Evolutionary conservation across 2,888 invertebrate species (phyloP).

Genomic region (Apamea sordens): DNA sequence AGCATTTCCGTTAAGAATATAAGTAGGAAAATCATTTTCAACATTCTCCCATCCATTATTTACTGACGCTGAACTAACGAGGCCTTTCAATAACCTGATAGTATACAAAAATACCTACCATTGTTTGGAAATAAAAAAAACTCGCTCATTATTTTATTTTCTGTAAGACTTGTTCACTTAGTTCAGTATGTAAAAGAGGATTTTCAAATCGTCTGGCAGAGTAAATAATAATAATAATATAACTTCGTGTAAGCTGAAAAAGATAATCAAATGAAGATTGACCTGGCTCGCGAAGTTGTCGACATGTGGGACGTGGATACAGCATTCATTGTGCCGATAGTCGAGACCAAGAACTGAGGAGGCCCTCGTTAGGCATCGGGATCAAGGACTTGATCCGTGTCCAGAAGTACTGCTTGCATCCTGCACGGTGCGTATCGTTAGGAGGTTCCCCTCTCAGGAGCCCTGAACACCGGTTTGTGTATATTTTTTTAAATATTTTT

Average conservation of each 20-base stretch:
- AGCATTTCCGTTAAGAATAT: constrained; percentile 23
- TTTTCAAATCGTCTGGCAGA: neutral
- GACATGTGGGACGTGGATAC: neutral
- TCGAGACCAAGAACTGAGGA: neutral
- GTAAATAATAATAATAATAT: neutral
- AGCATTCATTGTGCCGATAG: neutral
- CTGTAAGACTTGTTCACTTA: neutral
- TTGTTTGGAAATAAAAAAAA: neutral
- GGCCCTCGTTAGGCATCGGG: neutral
- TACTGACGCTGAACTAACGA: constrained; percentile 30
- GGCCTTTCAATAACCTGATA: constrained; percentile 3
- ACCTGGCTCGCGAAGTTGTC: neutral
- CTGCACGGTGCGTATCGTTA: neutral
- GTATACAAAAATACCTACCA: neutral
- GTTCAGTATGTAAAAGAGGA: neutral
- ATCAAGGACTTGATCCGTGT: neutral
- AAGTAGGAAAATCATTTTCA: constrained; percentile 25
- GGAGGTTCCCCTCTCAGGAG: too few species aligned
- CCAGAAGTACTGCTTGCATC: too few species aligned
- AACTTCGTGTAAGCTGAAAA: neutral
- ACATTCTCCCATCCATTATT: constrained; percentile 20
- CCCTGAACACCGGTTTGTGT: too few species aligned
- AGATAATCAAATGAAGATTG: neutral
- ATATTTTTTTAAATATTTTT: too few species aligned
- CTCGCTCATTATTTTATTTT: neutral